Conservation (phyloP, 2,888 invertebrate species). For the Pristionchus fissidentatus region DNA sequence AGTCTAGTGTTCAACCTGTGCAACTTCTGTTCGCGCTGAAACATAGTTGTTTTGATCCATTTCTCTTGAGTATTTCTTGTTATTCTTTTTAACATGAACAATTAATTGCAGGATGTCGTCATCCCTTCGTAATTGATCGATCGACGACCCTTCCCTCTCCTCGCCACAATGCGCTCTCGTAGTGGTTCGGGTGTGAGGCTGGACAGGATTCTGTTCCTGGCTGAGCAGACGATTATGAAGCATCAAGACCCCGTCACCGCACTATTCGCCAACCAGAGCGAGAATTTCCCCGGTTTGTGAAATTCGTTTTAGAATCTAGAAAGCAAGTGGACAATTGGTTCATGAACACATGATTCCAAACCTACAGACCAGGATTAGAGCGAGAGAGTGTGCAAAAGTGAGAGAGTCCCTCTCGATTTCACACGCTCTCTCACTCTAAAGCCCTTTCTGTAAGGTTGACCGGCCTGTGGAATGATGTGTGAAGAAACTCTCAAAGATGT, state of each 20-base stretch:
- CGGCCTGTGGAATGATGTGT: too few relatives aligned
- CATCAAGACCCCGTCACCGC: slow-evolving; percentile 96
- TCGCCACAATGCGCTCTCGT: slow-evolving; percentile 76
- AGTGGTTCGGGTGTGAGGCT: slow-evolving; percentile 82
- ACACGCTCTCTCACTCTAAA: too few relatives aligned
- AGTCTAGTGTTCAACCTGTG: neutral
- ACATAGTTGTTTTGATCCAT: neutral
- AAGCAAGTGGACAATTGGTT: neutral
- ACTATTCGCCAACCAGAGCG: slow-evolving; percentile 86
- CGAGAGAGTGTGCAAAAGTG: too few relatives aligned
- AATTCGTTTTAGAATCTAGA: neutral
- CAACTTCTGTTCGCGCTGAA: neutral
- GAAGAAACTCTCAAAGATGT: too few relatives aligned
- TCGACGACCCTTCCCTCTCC: neutral
- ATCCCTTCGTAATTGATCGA: neutral
- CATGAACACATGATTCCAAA: too few relatives aligned
- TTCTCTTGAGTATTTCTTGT: neutral
- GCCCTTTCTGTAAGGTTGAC: too few relatives aligned
- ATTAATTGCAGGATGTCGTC: too few relatives aligned
- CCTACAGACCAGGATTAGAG: too few relatives aligned
- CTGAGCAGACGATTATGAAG: slow-evolving; percentile 91
- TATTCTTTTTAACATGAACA: neutral
- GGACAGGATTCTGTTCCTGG: slow-evolving; percentile 95
- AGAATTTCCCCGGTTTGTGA: slow-evolving; percentile 67
- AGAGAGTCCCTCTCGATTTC: too few relatives aligned